Percentiles rank a stretch among this genome's conserved stretches.
These are phyloP conservation scores for Lysiphlebus fabarum DNA, from an alignment of 1,140 invertebrate species.

Conservation along the genomic window DNA sequence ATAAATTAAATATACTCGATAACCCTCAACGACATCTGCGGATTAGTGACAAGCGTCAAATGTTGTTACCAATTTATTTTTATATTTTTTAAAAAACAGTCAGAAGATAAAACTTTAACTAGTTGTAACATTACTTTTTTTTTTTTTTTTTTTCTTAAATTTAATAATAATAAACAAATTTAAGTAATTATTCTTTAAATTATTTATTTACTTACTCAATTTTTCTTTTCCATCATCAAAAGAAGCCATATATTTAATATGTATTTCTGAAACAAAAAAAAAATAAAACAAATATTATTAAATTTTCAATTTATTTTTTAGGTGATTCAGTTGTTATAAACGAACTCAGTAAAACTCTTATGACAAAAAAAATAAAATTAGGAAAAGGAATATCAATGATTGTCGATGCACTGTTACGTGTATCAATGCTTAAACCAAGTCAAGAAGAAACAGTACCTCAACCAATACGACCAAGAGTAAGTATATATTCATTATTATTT, in stretches of 20 bases:
- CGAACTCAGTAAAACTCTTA: constrained; percentile 39
- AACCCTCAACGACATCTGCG: constrained; percentile 21
- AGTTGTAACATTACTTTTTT: too few relatives aligned
- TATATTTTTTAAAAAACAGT: constrained; percentile 35
- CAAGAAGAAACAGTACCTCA: constrained; percentile 45
- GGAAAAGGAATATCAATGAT: constrained; percentile 44
- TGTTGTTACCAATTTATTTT: neutral
- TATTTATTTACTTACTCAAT: neutral
- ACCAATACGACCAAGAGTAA: constrained; percentile 44
- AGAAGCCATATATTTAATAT: too few relatives aligned
- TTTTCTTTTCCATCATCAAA: too few relatives aligned
- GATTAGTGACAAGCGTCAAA: constrained; percentile 10
- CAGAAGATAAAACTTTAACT: constrained; percentile 17
- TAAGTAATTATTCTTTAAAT: neutral
- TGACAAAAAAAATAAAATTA: constrained; percentile 38
- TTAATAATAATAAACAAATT: neutral
- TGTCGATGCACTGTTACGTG: constrained; percentile 44
- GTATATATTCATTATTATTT: constrained; percentile 17
- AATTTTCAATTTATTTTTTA: constrained; percentile 21
- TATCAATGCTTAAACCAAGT: constrained; percentile 46
- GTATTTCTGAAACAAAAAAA: too few relatives aligned
- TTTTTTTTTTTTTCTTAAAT: too few relatives aligned
- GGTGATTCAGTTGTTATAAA: constrained; percentile 41
- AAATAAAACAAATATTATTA: too few relatives aligned
- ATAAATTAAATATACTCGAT: constrained; percentile 19